Percentiles rank a stretch among this genome's conserved stretches.
Evolutionary conservation across 2,888 invertebrate genomes (phyloP).

Genomic region (Lathronympha strigana): DNA sequence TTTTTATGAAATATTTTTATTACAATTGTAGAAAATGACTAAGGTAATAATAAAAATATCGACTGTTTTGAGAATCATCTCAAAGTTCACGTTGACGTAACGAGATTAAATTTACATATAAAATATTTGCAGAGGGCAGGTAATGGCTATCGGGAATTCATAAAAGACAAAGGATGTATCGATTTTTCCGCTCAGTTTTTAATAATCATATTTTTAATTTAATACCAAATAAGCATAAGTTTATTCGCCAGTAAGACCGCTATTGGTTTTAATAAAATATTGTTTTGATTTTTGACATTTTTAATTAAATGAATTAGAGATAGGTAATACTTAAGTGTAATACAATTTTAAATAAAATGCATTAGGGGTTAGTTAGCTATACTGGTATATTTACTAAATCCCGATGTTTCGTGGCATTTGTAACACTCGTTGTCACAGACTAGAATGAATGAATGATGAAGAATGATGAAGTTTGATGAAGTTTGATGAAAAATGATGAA

Average conservation of each 20-base stretch:
- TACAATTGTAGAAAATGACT: too few relatives aligned
- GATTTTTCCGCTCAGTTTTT: constrained; percentile 19
- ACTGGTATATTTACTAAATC: too few relatives aligned
- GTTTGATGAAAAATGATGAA: too few relatives aligned
- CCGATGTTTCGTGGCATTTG: too few relatives aligned
- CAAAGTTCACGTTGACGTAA: constrained; percentile 46
- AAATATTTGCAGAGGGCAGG: constrained; percentile 50
- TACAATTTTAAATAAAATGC: too few relatives aligned
- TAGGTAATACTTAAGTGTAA: too few relatives aligned
- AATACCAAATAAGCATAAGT: not conserved
- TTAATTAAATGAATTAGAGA: too few relatives aligned
- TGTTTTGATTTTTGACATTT: not conserved
- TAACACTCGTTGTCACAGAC: too few relatives aligned
- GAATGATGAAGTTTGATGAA: too few relatives aligned
- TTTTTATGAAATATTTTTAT: too few relatives aligned
- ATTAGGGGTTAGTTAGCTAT: too few relatives aligned
- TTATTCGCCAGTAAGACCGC: not conserved
- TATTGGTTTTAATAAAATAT: constrained; percentile 12
- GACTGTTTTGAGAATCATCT: constrained; percentile 44
- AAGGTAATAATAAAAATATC: constrained; percentile 5
- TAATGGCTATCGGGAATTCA: constrained; percentile 48
- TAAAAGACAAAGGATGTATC: constrained; percentile 44
- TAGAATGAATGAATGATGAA: too few relatives aligned
- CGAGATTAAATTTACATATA: constrained; percentile 52
- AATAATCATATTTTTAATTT: constrained; percentile 11